Evolutionary conservation across 2,113 vertebrate genomes (phyloP), one percentile per base, ranked within the genome.

Genomic region (Pseudopodoces humilis): DNA sequence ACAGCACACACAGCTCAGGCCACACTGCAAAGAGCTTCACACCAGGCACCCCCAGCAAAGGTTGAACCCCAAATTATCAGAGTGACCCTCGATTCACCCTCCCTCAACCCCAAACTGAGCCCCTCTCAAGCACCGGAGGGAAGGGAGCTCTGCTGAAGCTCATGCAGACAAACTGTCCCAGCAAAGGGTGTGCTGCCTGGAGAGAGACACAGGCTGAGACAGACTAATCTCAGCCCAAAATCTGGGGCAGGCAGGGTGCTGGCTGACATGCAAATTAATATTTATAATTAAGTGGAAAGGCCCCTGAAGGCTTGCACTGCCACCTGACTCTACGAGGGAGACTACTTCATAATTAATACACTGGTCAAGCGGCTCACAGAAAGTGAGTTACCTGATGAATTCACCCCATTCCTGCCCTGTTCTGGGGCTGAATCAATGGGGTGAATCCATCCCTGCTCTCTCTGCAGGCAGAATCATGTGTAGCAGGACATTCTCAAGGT

Each of bases 241-340:
- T 84, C 91, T 94, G 85, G 92, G 86, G 46, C 94, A 93, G 72
- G 68, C 76, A 84, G 88, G 88, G 82, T 63, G 80, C 86, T 93
- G 72, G 82, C 86, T 94, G 92, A 79, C 88, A 8, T 1, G 6
- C 72, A 94, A 93, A 95, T 95, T 93, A 95, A 86, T 83, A 92
- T 95, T 92, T 95, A 95, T 92, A 96, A 95, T 94, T 95, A 95
- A 96, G 63, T 93, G 74, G 88, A 93, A 95, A 91, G 78, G 94
- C 65, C 94, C 76, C 92, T 50, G 44, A 80, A 52, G 81, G 90
- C 86, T 71, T 94, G 96, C 85, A 95, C 92, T 83, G 81, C 65
- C 93, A 95, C 94, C 93, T 59, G 87, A 92, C 86, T 91, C 88
- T 75, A 23, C 0, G 9, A 88, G 68, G 52, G 50, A 91, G 70